Evolutionary conservation across 2,113 vertebrate species (phyloP), one percentile per base, ranked within the genome.

Genomic region (Barbus barbus): DNA sequence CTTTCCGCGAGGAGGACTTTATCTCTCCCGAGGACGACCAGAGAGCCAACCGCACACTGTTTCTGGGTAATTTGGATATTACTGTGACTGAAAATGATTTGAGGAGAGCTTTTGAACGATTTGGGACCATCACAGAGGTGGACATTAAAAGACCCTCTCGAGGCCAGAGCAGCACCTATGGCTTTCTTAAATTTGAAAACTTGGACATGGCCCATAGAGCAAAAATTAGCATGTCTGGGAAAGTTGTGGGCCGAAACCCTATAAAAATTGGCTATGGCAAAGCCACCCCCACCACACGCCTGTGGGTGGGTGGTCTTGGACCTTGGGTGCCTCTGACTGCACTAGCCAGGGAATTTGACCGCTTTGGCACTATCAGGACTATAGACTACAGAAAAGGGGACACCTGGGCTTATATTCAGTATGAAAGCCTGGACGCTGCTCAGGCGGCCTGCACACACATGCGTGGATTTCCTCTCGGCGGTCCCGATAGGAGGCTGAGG

Each of bases 241-340:
- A 99, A 92, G 95, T 97, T 86, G 96, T 99, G 5, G 95, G 98
- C 72, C 94, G 95, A 9, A 99, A 98, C 85, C 95, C 95, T 79
- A 97, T 99, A 82, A 99, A 99, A 91, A 99, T 99, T 13, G 98
- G 98, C 44, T 99, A 99, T 20, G 98, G 98, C 16, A 99, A 99
- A 91, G 97, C 97, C 53, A 99, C 97, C 11, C 97, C 97, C 1
- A 98, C 96, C 9, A 99, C 97, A 0, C 94, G 98, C 83, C 93
- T 99, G 8, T 99, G 98, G 98, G 98, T 99, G 65, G 98, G 98
- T 0, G 98, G 98, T 26, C 91, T 99, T 0, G 98, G 98, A 84
- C 97, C 95, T 1, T 99, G 98, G 98, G 97, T 98, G 75, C 97
- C 97, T 1, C 83, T 99, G 4, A 96, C 96, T 0, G 97, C 97